Conservation (phyloP, 2,113 vertebrate species). For the Phasianus colchicus region DNA sequence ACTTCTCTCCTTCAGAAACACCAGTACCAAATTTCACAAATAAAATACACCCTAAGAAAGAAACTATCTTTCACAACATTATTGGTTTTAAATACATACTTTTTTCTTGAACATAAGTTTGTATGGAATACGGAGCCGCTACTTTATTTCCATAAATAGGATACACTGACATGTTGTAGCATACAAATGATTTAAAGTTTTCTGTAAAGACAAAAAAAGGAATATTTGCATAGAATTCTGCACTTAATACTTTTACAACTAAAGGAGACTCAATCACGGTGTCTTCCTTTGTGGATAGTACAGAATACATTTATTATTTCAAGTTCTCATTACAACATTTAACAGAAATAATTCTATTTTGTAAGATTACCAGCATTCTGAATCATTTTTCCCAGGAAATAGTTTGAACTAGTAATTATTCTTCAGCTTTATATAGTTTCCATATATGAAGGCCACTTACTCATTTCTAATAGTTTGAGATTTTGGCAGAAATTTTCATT, state of each 20-base stretch:
- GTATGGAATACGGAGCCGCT: conserved; percentile 56
- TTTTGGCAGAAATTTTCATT: neutral
- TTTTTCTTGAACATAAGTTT: conserved; percentile 69
- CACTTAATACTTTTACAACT: neutral
- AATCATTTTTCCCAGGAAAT: neutral
- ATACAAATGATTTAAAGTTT: conserved; percentile 59
- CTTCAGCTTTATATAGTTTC: neutral
- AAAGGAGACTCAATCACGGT: neutral
- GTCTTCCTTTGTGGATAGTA: neutral
- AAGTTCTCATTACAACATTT: neutral
- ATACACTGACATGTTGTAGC: conserved; percentile 80
- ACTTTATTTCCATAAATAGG: conserved; percentile 57
- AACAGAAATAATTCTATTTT: neutral
- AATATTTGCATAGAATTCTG: neutral
- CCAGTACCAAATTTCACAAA: neutral
- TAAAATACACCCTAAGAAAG: neutral
- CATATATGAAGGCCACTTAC: neutral
- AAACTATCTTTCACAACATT: neutral
- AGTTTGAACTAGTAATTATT: neutral
- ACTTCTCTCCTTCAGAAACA: neutral
- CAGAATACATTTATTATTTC: neutral
- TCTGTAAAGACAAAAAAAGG: conserved; percentile 46
- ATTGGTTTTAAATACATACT: conserved; percentile 61
- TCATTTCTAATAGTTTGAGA: neutral
- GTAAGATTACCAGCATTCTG: neutral